Conservation (phyloP, 2,888 invertebrate genomes). For the Trissolcus brochymenae region DNA sequence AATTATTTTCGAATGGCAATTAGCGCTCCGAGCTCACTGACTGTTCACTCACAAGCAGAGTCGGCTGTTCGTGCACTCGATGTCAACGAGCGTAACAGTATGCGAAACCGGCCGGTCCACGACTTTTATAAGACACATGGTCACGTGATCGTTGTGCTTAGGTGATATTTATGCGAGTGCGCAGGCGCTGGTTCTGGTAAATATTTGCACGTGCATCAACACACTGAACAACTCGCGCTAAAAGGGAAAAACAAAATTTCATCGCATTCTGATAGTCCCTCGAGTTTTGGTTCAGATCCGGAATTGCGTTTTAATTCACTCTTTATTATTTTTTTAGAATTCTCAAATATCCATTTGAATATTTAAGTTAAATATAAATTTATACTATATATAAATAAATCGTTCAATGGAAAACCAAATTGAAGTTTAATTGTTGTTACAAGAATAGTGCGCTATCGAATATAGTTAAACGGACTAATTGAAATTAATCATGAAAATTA, state of each 20-base stretch:
- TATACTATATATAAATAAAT: no score
- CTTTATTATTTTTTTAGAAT: neutral
- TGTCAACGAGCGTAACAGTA: slow-evolving; percentile 56
- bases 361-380: no score
- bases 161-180: slow-evolving; percentile 48
- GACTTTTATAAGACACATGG: slow-evolving; percentile 69
- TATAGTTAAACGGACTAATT: neutral
- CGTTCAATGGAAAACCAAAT: no score
- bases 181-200: slow-evolving; percentile 72
- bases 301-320: no score
- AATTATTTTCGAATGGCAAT: neutral
- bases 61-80: slow-evolving; percentile 33
- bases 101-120: slow-evolving; percentile 73
- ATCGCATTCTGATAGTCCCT: no score
- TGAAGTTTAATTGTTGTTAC: neutral
- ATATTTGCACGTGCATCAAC: slow-evolving; percentile 72
- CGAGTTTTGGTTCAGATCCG: no score
- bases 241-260: neutral
- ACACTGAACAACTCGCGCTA: slow-evolving; percentile 28
- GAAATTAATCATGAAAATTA: neutral
- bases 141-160: slow-evolving; percentile 68
- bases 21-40: slow-evolving; percentile 6
- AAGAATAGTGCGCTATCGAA: neutral
- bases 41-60: slow-evolving; percentile 19
- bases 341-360: no score